A percentile compares a stretch with the other conserved stretches of the same genome.
Evolutionary conservation across 2,888 invertebrate genomes (phyloP).

Genomic region (Chrysotoxum bicinctum): DNA sequence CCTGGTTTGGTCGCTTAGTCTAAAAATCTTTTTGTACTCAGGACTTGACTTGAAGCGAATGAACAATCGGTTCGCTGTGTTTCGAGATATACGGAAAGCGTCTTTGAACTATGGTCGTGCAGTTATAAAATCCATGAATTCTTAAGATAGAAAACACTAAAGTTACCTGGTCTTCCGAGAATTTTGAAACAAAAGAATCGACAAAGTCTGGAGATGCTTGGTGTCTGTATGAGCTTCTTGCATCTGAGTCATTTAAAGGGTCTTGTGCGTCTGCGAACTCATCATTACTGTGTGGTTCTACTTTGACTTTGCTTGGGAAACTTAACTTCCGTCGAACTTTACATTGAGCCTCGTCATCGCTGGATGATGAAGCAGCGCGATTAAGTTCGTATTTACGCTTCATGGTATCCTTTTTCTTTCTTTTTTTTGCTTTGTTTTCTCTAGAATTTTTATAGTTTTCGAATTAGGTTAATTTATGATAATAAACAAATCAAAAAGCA

Average conservation of each 20-base stretch:
- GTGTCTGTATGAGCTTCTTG: background rate
- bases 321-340: background rate
- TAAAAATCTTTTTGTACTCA: slow-evolving; percentile 26
- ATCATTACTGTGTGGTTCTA: background rate
- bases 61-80: background rate
- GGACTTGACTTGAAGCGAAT: slow-evolving; percentile 14
- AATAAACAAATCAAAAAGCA: background rate
- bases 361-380: background rate
- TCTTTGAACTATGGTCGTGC: slow-evolving; percentile 20
- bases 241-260: background rate
- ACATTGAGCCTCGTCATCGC: background rate
- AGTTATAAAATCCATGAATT: background rate
- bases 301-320: background rate
- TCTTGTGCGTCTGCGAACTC: background rate
- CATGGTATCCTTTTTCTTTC: background rate
- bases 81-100: slow-evolving; percentile 23
- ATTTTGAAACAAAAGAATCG: slow-evolving; percentile 1
- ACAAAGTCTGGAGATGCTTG: background rate
- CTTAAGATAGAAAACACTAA: background rate
- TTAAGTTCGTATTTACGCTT: background rate
- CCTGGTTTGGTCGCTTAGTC: background rate
- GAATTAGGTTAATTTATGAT: background rate
- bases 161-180: background rate
- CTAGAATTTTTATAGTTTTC: background rate
- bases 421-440: background rate